These are phyloP conservation scores for human DNA, from an alignment of 2,113 vertebrate genomes.

Conservation along the genomic window DNA sequence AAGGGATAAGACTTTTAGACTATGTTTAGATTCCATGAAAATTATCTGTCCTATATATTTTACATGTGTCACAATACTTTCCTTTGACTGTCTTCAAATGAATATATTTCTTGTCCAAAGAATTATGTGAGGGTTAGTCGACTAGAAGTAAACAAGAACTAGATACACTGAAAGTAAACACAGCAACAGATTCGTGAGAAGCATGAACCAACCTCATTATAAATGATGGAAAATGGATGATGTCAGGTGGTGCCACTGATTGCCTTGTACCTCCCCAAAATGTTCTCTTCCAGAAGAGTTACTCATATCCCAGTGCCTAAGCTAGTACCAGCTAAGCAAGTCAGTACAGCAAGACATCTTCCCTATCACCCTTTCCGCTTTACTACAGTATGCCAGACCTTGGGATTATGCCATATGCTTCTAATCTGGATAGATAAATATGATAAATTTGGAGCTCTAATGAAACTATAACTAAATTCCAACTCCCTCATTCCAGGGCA, in stretches of 20 bases:
- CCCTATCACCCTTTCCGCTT: background rate
- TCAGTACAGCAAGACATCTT: background rate
- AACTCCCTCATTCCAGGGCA: background rate
- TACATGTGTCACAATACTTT: conserved; percentile 37
- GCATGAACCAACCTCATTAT: conserved; percentile 11
- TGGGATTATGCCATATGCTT: background rate
- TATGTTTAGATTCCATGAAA: conserved; percentile 13
- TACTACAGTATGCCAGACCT: background rate
- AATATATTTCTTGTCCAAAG: conserved; percentile 20
- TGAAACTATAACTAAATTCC: background rate
- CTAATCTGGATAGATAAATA: background rate
- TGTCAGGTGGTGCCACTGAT: background rate
- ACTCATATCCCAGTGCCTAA: background rate
- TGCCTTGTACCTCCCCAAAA: background rate
- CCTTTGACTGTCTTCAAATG: conserved; percentile 43
- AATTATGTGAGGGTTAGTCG: conserved; percentile 21
- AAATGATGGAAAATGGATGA: conserved; percentile 20
- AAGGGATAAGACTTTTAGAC: background rate
- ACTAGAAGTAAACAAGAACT: conserved; percentile 49
- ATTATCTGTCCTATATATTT: conserved; percentile 31
- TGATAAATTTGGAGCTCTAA: background rate
- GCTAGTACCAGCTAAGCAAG: background rate
- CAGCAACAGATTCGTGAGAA: background rate
- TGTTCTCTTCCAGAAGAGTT: background rate
- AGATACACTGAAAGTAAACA: conserved; percentile 16